Evolutionary conservation across 1,140 invertebrate species (phyloP).

Genomic region (Leptopilina clavipes): DNA sequence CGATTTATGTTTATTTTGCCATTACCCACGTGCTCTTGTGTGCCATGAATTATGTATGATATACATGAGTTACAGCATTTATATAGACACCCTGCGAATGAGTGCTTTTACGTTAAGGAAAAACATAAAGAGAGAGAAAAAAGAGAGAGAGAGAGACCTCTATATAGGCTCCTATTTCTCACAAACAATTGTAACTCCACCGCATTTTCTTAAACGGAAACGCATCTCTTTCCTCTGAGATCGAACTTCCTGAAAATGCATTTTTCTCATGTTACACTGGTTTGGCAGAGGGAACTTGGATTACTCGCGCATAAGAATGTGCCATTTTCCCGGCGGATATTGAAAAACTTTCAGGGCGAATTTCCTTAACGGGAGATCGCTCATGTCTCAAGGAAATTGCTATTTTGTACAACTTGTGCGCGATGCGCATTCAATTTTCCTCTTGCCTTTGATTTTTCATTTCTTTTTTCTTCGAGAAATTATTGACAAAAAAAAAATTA

Average conservation of each 20-base stretch:
- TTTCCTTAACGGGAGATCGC: constrained; percentile 23
- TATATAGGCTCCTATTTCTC: constrained; percentile 36
- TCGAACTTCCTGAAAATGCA: constrained; percentile 45
- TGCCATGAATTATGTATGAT: constrained; percentile 33
- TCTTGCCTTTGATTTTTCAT: neutral
- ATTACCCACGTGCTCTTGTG: constrained; percentile 14
- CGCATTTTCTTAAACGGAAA: constrained; percentile 39
- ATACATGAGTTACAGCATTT: constrained; percentile 19
- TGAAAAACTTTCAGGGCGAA: constrained; percentile 21
- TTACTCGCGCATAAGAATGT: neutral
- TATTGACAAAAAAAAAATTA: neutral
- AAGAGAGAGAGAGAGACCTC: constrained; percentile 35
- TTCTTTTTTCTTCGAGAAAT: neutral
- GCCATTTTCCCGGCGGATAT: constrained; percentile 13
- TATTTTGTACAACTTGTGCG: neutral
- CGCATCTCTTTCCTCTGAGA: constrained; percentile 17
- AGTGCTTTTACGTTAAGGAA: neutral
- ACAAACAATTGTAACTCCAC: constrained; percentile 36
- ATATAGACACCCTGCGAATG: constrained; percentile 32
- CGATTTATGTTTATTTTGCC: constrained; percentile 32
- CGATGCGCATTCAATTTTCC: neutral
- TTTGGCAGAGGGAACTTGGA: neutral
- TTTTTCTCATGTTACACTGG: constrained; percentile 27
- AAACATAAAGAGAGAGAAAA: neutral
- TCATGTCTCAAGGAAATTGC: constrained; percentile 13